Percentiles rank a stretch among this genome's conserved stretches.
Conservation (phyloP, 2,797 vertebrate species). For the Melopsittacus undulatus region DNA sequence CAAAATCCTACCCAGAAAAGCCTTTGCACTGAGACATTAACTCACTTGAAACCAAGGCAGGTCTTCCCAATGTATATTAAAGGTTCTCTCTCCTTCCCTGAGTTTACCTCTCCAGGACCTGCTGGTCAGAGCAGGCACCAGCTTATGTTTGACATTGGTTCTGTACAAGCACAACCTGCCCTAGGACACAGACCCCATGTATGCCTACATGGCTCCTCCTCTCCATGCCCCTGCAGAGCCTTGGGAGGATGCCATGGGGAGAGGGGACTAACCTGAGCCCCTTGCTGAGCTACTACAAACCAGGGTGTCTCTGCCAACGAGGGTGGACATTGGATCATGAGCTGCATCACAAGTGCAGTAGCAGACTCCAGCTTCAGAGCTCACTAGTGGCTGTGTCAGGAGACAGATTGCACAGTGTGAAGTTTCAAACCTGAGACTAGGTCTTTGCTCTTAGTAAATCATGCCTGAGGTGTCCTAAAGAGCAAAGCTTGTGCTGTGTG, state of each 20-base stretch:
- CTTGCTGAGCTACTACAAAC: neutral
- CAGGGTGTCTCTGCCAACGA: too few relatives aligned
- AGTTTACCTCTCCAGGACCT: neutral
- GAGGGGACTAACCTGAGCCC: neutral
- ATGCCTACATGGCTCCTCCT: rapidly evolving
- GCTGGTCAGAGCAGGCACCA: neutral
- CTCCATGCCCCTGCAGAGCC: rapidly evolving
- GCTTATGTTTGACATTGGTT: rapidly evolving
- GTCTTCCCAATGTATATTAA: neutral
- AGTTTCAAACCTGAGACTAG: neutral
- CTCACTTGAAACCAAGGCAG: neutral
- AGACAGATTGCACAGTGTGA: rapidly evolving
- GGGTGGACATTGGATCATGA: neutral
- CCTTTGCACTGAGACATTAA: neutral
- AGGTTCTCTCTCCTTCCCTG: neutral
- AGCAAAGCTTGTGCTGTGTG: neutral
- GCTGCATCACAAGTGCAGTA: rapidly evolving
- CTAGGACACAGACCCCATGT: rapidly evolving
- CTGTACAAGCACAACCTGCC: neutral
- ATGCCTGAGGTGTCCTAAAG: neutral
- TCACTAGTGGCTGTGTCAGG: rapidly evolving
- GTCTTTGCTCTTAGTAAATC: neutral
- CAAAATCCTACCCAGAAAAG: neutral
- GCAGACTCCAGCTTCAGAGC: neutral
- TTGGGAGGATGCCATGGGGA: neutral